Conservation (phyloP, 2,888 invertebrate species). For the Drosophila niveifrons region DNA sequence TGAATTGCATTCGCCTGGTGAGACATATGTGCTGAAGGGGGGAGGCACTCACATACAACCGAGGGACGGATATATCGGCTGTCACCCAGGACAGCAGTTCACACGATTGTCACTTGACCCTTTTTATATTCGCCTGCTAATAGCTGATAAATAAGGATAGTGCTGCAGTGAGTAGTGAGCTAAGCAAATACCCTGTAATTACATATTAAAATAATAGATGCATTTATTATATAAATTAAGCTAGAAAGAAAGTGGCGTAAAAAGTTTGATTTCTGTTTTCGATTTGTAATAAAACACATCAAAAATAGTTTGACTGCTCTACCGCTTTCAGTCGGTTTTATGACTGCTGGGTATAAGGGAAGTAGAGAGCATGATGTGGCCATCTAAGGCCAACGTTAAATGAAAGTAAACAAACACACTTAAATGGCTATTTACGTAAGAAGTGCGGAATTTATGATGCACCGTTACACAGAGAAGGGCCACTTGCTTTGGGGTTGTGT, state of each 20-base stretch:
- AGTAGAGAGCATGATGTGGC: slow-evolving; percentile 32
- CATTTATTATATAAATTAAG: background rate
- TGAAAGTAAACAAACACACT: slow-evolving; percentile 68
- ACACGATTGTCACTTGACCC: slow-evolving; percentile 59
- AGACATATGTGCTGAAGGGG: slow-evolving; percentile 2
- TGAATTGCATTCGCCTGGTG: slow-evolving; percentile 56
- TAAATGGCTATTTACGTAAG: slow-evolving; percentile 70
- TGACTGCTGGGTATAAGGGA: slow-evolving; percentile 9
- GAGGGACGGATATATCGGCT: slow-evolving; percentile 8
- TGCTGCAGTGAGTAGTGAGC: background rate
- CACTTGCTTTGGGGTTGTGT: slow-evolving; percentile 25
- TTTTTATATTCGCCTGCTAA: slow-evolving; percentile 61
- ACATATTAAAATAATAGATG: background rate
- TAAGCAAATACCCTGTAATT: slow-evolving; percentile 1
- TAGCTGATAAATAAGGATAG: slow-evolving; percentile 52
- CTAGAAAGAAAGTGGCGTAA: too few relatives aligned
- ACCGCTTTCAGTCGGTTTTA: background rate
- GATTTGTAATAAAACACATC: too few relatives aligned
- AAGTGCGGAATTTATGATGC: slow-evolving; percentile 76
- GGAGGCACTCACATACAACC: slow-evolving; percentile 24
- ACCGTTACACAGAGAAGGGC: slow-evolving; percentile 48
- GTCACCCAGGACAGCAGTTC: slow-evolving; percentile 17
- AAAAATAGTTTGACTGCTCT: background rate
- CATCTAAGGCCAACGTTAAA: slow-evolving; percentile 56
- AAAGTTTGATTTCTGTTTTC: too few relatives aligned